Conservation (phyloP, 2,888 invertebrate species). For the Erynnis tages region DNA sequence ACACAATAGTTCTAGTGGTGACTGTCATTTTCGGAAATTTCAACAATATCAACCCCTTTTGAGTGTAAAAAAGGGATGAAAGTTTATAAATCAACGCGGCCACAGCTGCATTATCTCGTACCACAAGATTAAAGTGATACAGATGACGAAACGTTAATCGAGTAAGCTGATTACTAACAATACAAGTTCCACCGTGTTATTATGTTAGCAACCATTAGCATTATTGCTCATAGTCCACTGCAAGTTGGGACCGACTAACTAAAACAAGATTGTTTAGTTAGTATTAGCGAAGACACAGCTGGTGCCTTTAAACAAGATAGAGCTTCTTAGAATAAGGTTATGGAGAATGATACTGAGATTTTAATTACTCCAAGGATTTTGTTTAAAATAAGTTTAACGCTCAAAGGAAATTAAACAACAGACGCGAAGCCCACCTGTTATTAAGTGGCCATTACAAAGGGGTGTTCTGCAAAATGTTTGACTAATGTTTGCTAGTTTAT, state of each 20-base stretch:
- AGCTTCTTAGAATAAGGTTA: constrained; percentile 8
- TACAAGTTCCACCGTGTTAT: constrained; percentile 6
- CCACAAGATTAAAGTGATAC: neutral
- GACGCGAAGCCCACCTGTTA: neutral
- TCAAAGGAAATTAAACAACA: too few relatives aligned
- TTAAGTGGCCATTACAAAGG: neutral
- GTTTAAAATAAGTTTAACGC: too few relatives aligned
- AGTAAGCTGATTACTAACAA: constrained; percentile 20
- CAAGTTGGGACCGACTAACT: constrained; percentile 14
- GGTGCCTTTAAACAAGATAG: constrained; percentile 7
- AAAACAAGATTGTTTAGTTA: constrained; percentile 17
- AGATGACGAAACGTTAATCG: constrained; percentile 6
- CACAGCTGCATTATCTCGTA: too few relatives aligned
- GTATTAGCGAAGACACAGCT: constrained; percentile 13
- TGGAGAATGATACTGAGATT: neutral
- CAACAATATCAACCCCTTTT: too few relatives aligned
- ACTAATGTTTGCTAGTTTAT: too few relatives aligned
- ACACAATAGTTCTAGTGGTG: too few relatives aligned
- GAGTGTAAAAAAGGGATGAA: too few relatives aligned
- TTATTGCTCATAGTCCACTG: constrained; percentile 7
- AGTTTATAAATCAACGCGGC: too few relatives aligned
- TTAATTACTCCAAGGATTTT: neutral
- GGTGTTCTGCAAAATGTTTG: neutral
- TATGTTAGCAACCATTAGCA: constrained; percentile 5
- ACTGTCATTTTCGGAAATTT: too few relatives aligned